A percentile compares a stretch with the other conserved stretches of the same genome.
These are phyloP conservation scores for Sternotherus odoratus DNA, from an alignment of 2,797 vertebrate genomes.

Conservation along the genomic window DNA sequence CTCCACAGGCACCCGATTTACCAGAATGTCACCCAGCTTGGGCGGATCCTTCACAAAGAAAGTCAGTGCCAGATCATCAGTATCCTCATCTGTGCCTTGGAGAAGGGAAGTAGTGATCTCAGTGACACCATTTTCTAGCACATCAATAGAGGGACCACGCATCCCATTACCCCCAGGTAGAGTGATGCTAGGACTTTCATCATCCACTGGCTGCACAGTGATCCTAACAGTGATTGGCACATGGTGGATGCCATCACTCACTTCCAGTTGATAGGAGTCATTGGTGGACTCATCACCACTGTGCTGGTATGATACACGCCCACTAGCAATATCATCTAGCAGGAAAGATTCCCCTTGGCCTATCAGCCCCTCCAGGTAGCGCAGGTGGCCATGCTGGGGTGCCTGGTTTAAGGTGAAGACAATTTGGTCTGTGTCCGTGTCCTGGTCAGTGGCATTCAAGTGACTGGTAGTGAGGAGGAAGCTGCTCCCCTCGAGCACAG, in stretches of 20 bases:
- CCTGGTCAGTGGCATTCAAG: conserved; percentile 86
- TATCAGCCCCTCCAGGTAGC: conserved; percentile 83
- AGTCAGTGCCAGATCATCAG: conserved; percentile 85
- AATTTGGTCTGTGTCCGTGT: conserved; percentile 87
- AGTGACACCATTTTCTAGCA: conserved; percentile 87
- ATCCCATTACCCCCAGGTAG: conserved; percentile 78
- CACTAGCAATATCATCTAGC: conserved; percentile 84
- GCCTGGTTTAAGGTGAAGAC: conserved; percentile 84
- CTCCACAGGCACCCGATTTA: conserved; percentile 82
- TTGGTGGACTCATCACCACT: conserved; percentile 81
- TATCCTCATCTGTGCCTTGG: conserved; percentile 87
- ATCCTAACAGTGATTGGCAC: conserved; percentile 86
- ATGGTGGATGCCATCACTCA: conserved; percentile 88
- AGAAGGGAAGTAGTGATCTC: conserved; percentile 88
- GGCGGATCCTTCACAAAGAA: conserved; percentile 90
- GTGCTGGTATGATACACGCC: conserved; percentile 85
- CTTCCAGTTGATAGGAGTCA: conserved; percentile 85
- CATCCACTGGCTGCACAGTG: conserved; percentile 80
- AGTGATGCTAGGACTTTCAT: conserved; percentile 84
- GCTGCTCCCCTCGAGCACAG: conserved; percentile 82
- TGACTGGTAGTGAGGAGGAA: conserved; percentile 86
- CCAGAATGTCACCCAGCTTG: conserved; percentile 85
- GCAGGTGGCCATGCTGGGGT: conserved; percentile 83
- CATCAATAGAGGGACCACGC: conserved; percentile 85
- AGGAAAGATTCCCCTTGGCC: conserved; percentile 84